Base-by-base conservation (phyloP, 2,888 invertebrate species). In the Lasioglossum leucozonium region DNA sequence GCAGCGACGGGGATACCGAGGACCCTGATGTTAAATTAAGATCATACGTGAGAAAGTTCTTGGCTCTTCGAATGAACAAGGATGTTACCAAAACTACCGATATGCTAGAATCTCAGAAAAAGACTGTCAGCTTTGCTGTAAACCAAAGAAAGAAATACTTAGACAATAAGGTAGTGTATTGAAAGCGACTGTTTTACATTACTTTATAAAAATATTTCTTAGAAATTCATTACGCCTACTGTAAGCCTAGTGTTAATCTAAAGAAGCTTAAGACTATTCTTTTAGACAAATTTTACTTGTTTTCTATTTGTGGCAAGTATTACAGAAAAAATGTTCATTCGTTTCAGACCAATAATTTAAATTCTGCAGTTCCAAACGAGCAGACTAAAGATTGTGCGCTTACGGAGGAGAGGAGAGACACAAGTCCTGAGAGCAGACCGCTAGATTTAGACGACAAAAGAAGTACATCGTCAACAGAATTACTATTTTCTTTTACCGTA, bases 71-170 rank as follows among this genome's bases (percentile, higher is more conserved):
- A 94, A 96, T 97, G 94, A 97, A 97, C 92, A 97, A 97, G 92
- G 97, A 97, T 91, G 96, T 96, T 91, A 95, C 96, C 87, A 96
- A 96, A 93, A 96, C 96, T 89, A 95, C 96, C 88, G 96, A 96
- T 91, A 96, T 96, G 93, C 96, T 96, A 88, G 95, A 95, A 55
- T 95, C 94, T 47, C 95, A 96, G 84, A 97, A 97, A 94, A 98
- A 98, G 94, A 97, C 97, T 88, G 97, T 98, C 87, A 98, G 97
- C 95, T 98, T 98, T 95, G 97, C 97, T 74, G 96, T 94, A 42
- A 92, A 93, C 87, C 92, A 92, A 89, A 93, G 93, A 77, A 90
- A 91, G 96, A 94, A 97, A 96, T 94, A 96, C 95, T 91, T 96
- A 95, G 93, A 95, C 95, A 89, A 96, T 95, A 94, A 95, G 95